Base-by-base conservation (phyloP, 2,113 vertebrate genomes). In the Cryptomyrus ogoouensis region DNA sequence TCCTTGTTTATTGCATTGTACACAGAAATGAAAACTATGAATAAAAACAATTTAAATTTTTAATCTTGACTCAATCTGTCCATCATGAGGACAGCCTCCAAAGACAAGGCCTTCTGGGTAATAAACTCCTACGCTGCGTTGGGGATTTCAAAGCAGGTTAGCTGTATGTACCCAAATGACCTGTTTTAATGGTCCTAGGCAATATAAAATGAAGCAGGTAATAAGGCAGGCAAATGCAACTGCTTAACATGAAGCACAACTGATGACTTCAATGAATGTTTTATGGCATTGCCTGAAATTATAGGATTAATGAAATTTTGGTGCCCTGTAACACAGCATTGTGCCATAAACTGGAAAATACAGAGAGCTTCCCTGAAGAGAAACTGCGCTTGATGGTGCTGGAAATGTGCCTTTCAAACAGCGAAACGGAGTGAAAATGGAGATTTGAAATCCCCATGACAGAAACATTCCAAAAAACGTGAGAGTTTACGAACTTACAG, bases 91-190 rank as follows among this genome's bases (percentile, higher is more conserved):
- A 12, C 62, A 70, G n/a, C 62, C 62, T 70, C 62, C 62, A 70
- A 70, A 70, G 62, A 70, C 62, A 70, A 70, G n/a, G 62, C 62
- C 62, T 70, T 70, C 62, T 70, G 62, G 62, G 62, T 70, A 70
- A 70, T 70, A 27, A 31, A 70, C n/a, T 70, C 27, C 10, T 70
- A 70, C 10, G 1, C n/a, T 1, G 27, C 27, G 27, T 13, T 31
- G 62, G 10, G 62, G n/a, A 70, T 70, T 27, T 13, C 62, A 31
- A 12, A 31, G 27, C n/a, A 13, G 10, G 62, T 70, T 70, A 70
- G 27, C 27, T 31, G 9, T 31, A 66, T 27, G 62, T 27, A 9
- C 62, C 62, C 62, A 66, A 66, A 66, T 70, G 10, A 70, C 9
- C 10, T 4, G n/a, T 5, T 27, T 31, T 31, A 70, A 70, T 13